Base-by-base conservation (phyloP, 2,888 invertebrate genomes). In the Molorchus minor region DNA sequence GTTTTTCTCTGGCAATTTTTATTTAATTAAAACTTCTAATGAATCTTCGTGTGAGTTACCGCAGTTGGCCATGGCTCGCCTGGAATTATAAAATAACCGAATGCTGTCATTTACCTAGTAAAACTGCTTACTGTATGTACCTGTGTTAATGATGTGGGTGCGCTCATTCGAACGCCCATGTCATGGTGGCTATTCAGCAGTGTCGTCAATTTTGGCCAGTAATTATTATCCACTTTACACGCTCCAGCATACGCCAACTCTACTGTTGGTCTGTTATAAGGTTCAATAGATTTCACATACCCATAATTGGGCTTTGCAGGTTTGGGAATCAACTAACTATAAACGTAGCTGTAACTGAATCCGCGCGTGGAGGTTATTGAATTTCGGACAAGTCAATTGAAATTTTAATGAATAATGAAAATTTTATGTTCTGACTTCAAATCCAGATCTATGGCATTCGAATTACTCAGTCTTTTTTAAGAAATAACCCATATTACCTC, bases 11-110 rank as follows among this genome's bases (percentile, higher is more conserved):
- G 67, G 33, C 64, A 65, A 72, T 71, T 71, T 73, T 71, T 71
- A 71, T 73, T 75, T 75, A 75, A 75, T 75, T 75, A 75, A 75
- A 75, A 75, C 68, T 72, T 71, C 70, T 72, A 72, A 75, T 75
- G 74, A 75, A 74, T 71, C 71, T 68, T 65, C 70, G 71, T 72
- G 73, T 62, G 72, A 73, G 68, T 65, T 12, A n/a, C 12, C 33
- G 3, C 62, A 33, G 33, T 33, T 33, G 33, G 62, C 55, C 64
- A 62, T 64, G 67, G 64, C 66, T 65, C 62, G 12, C 33, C 35
- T 55, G 58, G 72, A 71, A 69, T 71, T 69, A 70, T 69, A 71
- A 72, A 72, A 69, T 68, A 61, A n/a, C 58, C 41, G 55, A 60
- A 60, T 25, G 51, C 47, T 15, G 33, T 33, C 3, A n/a, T 51